Conservation (phyloP, 64 coral and sea anemone species). For the Montipora cactus region DNA sequence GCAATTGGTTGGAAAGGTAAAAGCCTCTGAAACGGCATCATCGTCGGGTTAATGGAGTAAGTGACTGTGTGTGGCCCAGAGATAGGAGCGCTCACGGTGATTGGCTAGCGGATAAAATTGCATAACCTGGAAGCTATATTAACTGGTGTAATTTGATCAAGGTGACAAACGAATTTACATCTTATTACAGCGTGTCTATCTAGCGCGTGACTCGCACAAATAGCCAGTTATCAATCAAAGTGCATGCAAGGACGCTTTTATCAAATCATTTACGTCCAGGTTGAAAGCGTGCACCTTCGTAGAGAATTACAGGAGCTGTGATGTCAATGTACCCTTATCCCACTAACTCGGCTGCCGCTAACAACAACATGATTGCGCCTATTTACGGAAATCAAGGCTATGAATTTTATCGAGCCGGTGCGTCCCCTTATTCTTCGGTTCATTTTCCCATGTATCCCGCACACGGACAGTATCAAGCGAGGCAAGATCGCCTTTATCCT, state of each 20-base stretch:
- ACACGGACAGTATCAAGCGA: constrained; percentile 85
- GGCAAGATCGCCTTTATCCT: constrained; percentile 83
- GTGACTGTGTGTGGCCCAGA: constrained; percentile 84
- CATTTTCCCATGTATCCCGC: constrained; percentile 92
- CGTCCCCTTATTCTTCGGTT: constrained; percentile 94
- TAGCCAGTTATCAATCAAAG: constrained; percentile 68
- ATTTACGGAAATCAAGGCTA: constrained; percentile 97
- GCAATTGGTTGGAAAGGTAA: constrained; percentile 74
- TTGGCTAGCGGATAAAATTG: constrained; percentile 66
- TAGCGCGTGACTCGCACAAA: constrained; percentile 89
- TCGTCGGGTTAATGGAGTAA: constrained; percentile 66
- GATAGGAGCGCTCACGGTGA: constrained; percentile 64
- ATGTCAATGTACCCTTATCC: constrained; percentile 99
- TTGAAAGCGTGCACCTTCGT: constrained; percentile 66
- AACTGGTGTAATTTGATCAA: constrained; percentile 69
- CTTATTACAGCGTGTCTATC: constrained; percentile 79
- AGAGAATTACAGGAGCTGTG: constrained; percentile 55
- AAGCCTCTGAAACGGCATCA: constrained; percentile 78
- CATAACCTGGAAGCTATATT: constrained; percentile 68
- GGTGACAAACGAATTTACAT: constrained; percentile 87
- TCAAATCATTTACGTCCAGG: constrained; percentile 61
- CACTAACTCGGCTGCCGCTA: constrained; percentile 82
- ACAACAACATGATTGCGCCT: constrained; percentile 90
- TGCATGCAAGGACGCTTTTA: constrained; percentile 65
- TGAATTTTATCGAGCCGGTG: constrained; percentile 83